Base-by-base conservation (phyloP, 2,888 invertebrate species). In the Eristalis tenax region DNA sequence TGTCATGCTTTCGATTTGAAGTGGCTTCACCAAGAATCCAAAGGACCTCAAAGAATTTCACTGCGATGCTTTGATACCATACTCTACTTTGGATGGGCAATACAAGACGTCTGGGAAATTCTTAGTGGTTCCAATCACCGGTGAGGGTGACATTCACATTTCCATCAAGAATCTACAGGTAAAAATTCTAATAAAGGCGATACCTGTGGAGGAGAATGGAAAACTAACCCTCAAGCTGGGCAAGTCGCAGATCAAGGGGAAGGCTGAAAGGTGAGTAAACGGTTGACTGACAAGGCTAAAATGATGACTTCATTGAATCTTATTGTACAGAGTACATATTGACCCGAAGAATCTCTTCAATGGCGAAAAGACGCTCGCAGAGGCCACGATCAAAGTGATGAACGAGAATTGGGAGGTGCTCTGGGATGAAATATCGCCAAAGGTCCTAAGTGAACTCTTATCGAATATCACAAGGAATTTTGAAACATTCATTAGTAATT, bases 341-440 rank as follows among this genome's bases (percentile, higher is more conserved):
- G 63, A 90, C 3, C 78, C 91, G 90, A 86, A 90, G 4, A 91
- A 91, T 73, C 87, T 91, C 2, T 91, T 91, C 66, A 89, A 90
- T 18, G 89, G 90, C 23, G 91, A 91, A 43, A 69, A 71, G 35
- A 89, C 89, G 2, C 79, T 91, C 5, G 84, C 89, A 1, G 90
- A 91, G 1, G 91, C 89, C 71, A 90, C 91, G 2, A 13, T 91
- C 26, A 88, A 89, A 63, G 83, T 91, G 0, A 83, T 91, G 1
- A 91, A 91, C 56, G 89, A 89, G 11, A 89, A 91, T 23, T 91
- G 90, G 90, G 59, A 78, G 1, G 23, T 89, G 1, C 66, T 91
- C 6, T 88, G 90, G 22, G 73, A 76, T 59, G 90, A 91, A 10
- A 65, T 91, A 4, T 88, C 89, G 40, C 91, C 91, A 0, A 77